Evolutionary conservation across 2,888 invertebrate genomes (phyloP).

Genomic region (Chymomyza amoena): DNA sequence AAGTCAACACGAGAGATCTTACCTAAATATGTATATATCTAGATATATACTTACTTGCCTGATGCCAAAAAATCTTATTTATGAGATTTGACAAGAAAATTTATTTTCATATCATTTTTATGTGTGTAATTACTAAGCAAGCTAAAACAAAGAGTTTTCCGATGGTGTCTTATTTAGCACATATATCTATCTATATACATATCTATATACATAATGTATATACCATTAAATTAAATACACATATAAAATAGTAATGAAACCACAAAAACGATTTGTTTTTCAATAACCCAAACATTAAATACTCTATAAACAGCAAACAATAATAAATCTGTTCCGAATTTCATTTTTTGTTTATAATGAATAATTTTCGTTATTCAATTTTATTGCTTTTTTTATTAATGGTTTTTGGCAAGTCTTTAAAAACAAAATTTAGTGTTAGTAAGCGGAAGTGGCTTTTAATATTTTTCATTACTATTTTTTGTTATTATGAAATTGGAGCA

Average conservation of each 20-base stretch:
- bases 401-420: not conserved
- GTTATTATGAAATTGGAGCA: not conserved
- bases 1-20: not conserved
- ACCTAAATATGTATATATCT: slow-evolving; percentile 2
- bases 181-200: not conserved
- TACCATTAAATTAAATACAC: slow-evolving; percentile 4
- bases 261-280: not conserved
- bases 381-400: not conserved
- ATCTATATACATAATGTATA: not conserved
- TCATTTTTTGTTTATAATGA: not conserved
- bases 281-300: not conserved
- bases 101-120: slow-evolving; percentile 31
- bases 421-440: not conserved
- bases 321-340: slow-evolving; percentile 3
- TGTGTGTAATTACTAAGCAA: not conserved
- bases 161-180: not conserved
- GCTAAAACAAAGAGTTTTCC: not conserved
- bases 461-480: not conserved
- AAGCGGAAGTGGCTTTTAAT: not conserved
- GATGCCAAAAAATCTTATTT: slow-evolving; percentile 35
- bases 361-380: not conserved
- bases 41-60: slow-evolving; percentile 9
- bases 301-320: not conserved
- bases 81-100: slow-evolving; percentile 42
- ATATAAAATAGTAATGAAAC: not conserved